Conservation (phyloP, 2,113 vertebrate genomes). For the Lathamus discolor region DNA sequence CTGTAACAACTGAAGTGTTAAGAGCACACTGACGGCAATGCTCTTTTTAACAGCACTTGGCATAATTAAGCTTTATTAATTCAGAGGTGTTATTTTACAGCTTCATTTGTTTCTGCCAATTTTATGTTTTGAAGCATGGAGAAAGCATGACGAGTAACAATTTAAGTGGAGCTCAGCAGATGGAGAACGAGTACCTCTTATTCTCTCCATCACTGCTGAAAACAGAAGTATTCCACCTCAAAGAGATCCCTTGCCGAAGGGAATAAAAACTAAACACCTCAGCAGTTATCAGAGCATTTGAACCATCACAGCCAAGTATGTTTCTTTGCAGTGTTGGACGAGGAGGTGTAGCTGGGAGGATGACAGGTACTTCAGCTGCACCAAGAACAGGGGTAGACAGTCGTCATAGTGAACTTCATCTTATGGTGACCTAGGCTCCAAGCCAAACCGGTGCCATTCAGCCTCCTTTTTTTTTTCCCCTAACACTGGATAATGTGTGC, state of each 20-base stretch:
- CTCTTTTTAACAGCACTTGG: conserved; percentile 53
- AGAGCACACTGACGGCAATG: not conserved
- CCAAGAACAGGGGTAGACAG: not conserved
- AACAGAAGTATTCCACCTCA: not conserved
- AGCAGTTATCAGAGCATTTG: not conserved
- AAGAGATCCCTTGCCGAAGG: not conserved
- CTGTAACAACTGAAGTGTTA: not conserved
- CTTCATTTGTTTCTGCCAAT: conserved; percentile 56
- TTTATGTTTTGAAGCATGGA: conserved; percentile 37
- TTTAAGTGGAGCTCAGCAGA: conserved; percentile 47
- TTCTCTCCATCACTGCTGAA: not conserved
- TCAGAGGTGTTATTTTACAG: conserved; percentile 47
- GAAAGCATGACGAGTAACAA: conserved; percentile 24
- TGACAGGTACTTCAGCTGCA: not conserved
- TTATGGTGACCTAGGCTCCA: not conserved
- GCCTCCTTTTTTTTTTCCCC: not conserved
- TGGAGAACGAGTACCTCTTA: conserved; percentile 20
- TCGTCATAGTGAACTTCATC: not conserved
- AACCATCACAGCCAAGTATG: not conserved
- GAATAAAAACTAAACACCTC: not conserved
- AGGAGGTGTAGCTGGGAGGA: not conserved
- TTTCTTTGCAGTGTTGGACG: not conserved
- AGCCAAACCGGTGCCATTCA: not conserved
- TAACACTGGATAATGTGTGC: not conserved
- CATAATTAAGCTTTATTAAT: conserved; percentile 58